A percentile compares a stretch with the other conserved stretches of the same genome.
These are phyloP conservation scores for Larimichthys crocea DNA, from an alignment of 2,113 vertebrate species.

Conservation along the genomic window DNA sequence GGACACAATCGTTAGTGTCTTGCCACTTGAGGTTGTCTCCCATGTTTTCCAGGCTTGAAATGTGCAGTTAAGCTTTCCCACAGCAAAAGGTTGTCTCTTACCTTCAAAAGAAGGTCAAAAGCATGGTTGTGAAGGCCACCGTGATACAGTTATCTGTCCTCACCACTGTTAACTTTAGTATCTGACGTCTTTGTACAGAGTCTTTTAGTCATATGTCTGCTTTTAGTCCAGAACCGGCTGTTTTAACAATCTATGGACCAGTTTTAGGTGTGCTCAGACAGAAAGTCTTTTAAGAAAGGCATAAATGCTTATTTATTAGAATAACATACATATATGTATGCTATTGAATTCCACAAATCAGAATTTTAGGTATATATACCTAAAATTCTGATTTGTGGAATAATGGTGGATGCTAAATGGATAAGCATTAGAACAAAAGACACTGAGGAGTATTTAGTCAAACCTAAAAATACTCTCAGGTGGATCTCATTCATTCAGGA, in stretches of 20 bases:
- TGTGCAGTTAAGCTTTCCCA: background rate
- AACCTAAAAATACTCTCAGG: slow-evolving; percentile 28
- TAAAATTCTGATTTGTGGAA: slow-evolving; percentile 3
- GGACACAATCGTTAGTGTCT: slow-evolving; percentile 1
- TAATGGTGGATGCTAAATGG: background rate
- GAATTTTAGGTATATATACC: too few species aligned
- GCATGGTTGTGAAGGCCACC: background rate
- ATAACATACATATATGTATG: background rate
- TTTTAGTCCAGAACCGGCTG: background rate
- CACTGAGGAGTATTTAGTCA: background rate
- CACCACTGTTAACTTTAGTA: background rate
- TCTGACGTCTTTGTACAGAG: background rate
- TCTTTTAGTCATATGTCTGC: background rate
- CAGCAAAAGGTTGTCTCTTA: slow-evolving; percentile 14
- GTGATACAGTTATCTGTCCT: background rate
- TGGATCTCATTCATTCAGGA: slow-evolving; percentile 28
- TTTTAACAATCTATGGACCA: background rate
- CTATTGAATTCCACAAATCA: too few species aligned
- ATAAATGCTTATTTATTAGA: background rate
- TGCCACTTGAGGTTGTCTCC: background rate
- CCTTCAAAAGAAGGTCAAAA: slow-evolving; percentile 18
- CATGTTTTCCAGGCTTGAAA: slow-evolving; percentile 2
- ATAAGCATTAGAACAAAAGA: background rate
- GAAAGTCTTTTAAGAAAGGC: background rate
- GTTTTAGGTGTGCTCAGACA: background rate